Evolutionary conservation across 2,888 invertebrate species (phyloP).

Genomic region (Macaria notata): DNA sequence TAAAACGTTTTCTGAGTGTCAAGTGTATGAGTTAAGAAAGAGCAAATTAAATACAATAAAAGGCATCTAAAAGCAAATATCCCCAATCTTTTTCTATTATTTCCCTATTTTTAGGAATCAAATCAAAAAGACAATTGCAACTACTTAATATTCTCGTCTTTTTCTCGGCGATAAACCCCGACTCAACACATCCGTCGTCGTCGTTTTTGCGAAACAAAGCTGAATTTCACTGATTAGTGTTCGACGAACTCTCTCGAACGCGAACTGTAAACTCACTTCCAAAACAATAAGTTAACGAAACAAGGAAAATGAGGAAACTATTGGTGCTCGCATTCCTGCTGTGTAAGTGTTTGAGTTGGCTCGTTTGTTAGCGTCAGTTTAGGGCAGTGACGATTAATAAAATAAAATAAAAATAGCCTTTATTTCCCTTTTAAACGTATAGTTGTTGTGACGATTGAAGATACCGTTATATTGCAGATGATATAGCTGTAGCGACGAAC

Average conservation of each 20-base stretch:
- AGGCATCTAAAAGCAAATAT: no score
- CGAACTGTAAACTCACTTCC: constrained; percentile 49
- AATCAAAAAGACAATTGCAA: constrained; percentile 14
- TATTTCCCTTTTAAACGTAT: no score
- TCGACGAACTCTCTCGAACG: constrained; percentile 38
- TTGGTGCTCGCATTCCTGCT: constrained; percentile 65
- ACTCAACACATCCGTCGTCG: constrained; percentile 51
- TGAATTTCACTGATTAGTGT: constrained; percentile 47
- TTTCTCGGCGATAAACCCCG: constrained; percentile 44
- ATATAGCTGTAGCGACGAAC: constrained; percentile 53
- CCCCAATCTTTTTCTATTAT: no score
- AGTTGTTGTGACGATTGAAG: constrained; percentile 19
- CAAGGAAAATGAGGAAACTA: constrained; percentile 61
- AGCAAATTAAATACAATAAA: no score
- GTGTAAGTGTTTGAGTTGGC: constrained; percentile 56
- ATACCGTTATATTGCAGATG: constrained; percentile 55
- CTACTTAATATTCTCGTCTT: constrained; percentile 31
- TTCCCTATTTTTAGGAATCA: no score
- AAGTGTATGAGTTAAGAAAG: no score
- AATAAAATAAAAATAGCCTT: no score
- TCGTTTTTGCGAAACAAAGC: constrained; percentile 47
- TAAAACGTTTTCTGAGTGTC: no score
- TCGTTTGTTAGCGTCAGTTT: constrained; percentile 24
- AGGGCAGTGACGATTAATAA: constrained; percentile 16
- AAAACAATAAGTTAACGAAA: constrained; percentile 32